Evolutionary conservation across 92 coral and sea anemone species (phyloP).

Genomic region (Paragorgia papillata): DNA sequence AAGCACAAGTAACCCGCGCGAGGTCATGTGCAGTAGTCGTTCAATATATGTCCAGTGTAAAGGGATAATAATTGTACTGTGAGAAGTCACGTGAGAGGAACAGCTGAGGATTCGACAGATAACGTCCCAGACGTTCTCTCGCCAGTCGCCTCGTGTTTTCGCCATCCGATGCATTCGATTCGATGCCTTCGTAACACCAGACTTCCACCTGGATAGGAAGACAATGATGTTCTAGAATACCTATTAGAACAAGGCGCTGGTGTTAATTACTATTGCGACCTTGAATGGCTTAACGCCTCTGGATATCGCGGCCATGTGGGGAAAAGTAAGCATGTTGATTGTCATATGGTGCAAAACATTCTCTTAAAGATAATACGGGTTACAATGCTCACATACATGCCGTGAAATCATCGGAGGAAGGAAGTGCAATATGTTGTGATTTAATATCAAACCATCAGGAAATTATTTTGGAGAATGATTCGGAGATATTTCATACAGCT

Average conservation of each 20-base stretch:
- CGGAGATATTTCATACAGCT: background rate
- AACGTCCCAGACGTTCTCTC: too few species aligned
- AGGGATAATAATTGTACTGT: too few species aligned
- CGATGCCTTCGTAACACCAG: too few species aligned
- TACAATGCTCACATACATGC: constrained; percentile 71
- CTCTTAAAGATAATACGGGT: constrained; percentile 62
- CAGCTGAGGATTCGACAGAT: too few species aligned
- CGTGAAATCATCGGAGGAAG: constrained; percentile 51
- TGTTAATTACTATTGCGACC: constrained; percentile 59
- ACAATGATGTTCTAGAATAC: constrained; percentile 20
- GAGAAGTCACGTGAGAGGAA: too few species aligned
- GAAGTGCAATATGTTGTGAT: constrained; percentile 62
- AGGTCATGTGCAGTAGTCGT: too few species aligned
- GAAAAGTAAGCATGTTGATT: constrained; percentile 43
- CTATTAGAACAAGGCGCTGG: constrained; percentile 56
- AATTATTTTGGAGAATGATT: background rate
- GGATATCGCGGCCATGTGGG: constrained; percentile 91
- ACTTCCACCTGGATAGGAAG: constrained; percentile 16
- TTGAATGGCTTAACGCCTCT: constrained; percentile 77
- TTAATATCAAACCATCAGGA: background rate
- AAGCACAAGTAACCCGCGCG: too few species aligned
- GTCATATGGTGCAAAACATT: constrained; percentile 58
- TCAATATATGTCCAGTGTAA: too few species aligned
- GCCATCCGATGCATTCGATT: too few species aligned
- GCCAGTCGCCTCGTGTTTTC: too few species aligned